These are phyloP conservation scores for Eidolon dupreanum DNA, from an alignment of 2,797 vertebrate genomes.

Conservation along the genomic window DNA sequence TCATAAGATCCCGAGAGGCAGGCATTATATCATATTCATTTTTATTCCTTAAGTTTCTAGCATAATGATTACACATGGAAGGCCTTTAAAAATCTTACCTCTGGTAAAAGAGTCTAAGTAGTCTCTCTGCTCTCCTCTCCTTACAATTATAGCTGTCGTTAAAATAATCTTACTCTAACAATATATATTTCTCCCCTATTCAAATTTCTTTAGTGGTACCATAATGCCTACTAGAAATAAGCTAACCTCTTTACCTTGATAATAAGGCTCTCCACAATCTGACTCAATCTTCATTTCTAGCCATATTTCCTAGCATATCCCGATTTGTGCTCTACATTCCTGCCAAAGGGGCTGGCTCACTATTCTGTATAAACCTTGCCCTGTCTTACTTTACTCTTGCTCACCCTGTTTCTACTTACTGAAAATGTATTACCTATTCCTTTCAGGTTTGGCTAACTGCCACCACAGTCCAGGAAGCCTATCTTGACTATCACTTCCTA, in stretches of 20 bases:
- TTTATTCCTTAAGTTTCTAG: background rate
- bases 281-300: background rate
- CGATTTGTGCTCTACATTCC: background rate
- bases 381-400: background rate
- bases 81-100: conserved; percentile 46
- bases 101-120: background rate
- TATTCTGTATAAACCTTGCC: background rate
- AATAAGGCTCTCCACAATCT: background rate
- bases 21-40: background rate
- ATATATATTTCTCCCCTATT: background rate
- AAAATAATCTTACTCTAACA: conserved; percentile 5
- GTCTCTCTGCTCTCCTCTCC: background rate
- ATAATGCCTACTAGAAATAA: background rate
- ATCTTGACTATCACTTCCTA: background rate
- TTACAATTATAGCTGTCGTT: background rate
- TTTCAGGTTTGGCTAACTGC: background rate
- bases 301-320: background rate
- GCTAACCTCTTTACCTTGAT: background rate
- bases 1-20: background rate
- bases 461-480: background rate
- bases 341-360: background rate
- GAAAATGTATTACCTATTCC: background rate
- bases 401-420: background rate
- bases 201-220: background rate
- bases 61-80: background rate